Evolutionary conservation across 2,797 vertebrate genomes (phyloP).

Genomic region (Anableps anableps): DNA sequence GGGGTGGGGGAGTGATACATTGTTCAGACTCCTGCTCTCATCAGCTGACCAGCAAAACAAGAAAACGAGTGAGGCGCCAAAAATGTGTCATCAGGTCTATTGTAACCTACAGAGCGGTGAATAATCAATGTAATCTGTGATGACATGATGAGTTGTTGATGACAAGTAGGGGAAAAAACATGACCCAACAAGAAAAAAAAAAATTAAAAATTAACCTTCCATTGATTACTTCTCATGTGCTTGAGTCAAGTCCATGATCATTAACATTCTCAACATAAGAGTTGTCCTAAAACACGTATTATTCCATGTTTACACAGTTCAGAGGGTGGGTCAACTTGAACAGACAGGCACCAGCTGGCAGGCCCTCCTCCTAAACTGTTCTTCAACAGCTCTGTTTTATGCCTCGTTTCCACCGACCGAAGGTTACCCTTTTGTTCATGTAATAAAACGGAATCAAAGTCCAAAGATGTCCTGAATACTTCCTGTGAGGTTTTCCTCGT

Average conservation of each 20-base stretch:
- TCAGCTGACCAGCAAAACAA: slow-evolving; percentile 42
- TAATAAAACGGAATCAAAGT: background rate
- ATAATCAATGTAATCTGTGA: slow-evolving; percentile 54
- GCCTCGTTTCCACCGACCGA: background rate
- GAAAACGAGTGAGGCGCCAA: slow-evolving; percentile 34
- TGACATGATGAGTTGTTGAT: slow-evolving; percentile 43
- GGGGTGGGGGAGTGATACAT: slow-evolving; percentile 5
- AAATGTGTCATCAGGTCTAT: slow-evolving; percentile 51
- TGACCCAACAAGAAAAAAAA: slow-evolving; percentile 28
- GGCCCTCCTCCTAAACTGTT: slow-evolving; percentile 6
- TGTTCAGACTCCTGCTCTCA: slow-evolving; percentile 16
- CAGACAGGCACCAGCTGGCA: slow-evolving; percentile 39
- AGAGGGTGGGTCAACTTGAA: background rate
- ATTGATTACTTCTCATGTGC: slow-evolving; percentile 42
- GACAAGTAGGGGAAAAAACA: slow-evolving; percentile 50
- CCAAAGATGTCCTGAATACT: slow-evolving; percentile 1
- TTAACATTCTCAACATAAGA: slow-evolving; percentile 62
- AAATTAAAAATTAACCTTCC: slow-evolving; percentile 10
- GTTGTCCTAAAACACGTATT: slow-evolving; percentile 37
- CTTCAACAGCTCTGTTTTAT: background rate
- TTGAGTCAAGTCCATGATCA: slow-evolving; percentile 14
- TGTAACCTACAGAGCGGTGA: slow-evolving; percentile 24
- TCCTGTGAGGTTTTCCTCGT: background rate
- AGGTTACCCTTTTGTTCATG: slow-evolving; percentile 12
- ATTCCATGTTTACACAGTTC: background rate